Conservation (phyloP, 2,888 invertebrate genomes). For the Rosalia funebris region DNA sequence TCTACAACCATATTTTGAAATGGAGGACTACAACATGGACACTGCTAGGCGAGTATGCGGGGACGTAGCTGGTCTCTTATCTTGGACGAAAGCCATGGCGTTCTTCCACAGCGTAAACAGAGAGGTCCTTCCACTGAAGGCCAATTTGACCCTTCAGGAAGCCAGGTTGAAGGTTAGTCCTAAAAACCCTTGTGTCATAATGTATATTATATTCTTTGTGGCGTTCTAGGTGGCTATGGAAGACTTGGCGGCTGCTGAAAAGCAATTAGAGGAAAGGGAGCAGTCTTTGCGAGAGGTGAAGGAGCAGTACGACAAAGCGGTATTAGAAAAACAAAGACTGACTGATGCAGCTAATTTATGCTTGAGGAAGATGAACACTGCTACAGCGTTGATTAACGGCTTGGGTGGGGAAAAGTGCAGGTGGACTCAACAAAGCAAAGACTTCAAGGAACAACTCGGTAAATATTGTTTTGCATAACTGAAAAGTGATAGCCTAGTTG, state of each 20-base stretch:
- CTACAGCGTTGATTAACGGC: slow-evolving; percentile 94
- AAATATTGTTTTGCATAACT: not conserved
- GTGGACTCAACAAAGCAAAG: slow-evolving; percentile 96
- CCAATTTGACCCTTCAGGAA: slow-evolving; percentile 91
- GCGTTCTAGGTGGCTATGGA: slow-evolving; percentile 80
- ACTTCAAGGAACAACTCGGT: slow-evolving; percentile 87
- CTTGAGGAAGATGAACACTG: slow-evolving; percentile 94
- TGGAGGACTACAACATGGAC: slow-evolving; percentile 98
- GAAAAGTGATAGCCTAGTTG: too few species aligned
- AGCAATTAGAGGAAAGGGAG: slow-evolving; percentile 90
- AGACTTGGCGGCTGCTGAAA: slow-evolving; percentile 87
- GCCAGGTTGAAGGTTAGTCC: slow-evolving; percentile 77
- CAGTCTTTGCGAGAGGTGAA: slow-evolving; percentile 89
- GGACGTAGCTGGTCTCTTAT: slow-evolving; percentile 90
- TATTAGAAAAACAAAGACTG: slow-evolving; percentile 89
- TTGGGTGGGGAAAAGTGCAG: slow-evolving; percentile 88
- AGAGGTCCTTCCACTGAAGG: slow-evolving; percentile 93
- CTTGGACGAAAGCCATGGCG: slow-evolving; percentile 97
- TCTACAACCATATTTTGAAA: slow-evolving; percentile 88
- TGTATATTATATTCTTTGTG: not conserved
- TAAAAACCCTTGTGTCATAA: slow-evolving; percentile 5
- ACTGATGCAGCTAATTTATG: slow-evolving; percentile 94
- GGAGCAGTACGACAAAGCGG: slow-evolving; percentile 92
- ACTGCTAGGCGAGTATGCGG: slow-evolving; percentile 95
- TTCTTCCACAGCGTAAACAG: slow-evolving; percentile 96